phyloP scores from a whole-genome alignment of 2,888 invertebrate species.

The Oscheius sp. region DNA sequence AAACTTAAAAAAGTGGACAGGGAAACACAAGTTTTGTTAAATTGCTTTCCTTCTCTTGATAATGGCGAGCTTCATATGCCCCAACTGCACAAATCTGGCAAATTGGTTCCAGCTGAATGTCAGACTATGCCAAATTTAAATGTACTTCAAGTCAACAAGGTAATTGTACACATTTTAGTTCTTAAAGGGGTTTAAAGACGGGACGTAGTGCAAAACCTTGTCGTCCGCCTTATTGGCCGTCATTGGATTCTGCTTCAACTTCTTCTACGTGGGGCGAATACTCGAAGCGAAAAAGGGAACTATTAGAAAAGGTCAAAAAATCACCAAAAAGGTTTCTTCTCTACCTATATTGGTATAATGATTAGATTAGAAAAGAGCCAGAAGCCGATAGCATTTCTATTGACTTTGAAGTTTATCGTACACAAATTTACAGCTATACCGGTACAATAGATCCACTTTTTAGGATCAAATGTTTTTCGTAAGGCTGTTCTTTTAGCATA shows the following conservation, averaged over 20 bases:
- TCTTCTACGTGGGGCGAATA: constrained; percentile 3
- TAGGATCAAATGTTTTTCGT: constrained; percentile 10
- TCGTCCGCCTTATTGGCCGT: constrained; percentile 16
- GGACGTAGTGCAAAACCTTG: neutral
- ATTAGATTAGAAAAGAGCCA: neutral
- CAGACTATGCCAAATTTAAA: neutral
- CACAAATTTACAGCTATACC: constrained; percentile 5
- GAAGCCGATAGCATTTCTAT: neutral
- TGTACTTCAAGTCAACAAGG: neutral
- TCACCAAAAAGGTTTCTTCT: neutral
- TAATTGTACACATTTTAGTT: neutral
- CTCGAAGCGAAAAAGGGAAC: neutral
- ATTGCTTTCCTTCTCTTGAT: constrained; percentile 10
- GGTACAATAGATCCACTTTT: neutral
- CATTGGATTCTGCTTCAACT: neutral
- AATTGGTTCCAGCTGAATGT: constrained; percentile 3
- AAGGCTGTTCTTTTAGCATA: neutral
- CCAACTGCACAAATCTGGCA: neutral
- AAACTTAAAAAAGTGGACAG: neutral
- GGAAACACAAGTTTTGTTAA: no score
- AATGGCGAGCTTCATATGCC: constrained; percentile 13
- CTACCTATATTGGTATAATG: neutral
- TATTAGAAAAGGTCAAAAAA: neutral
- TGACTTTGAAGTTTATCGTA: constrained; percentile 21
- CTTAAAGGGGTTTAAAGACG: neutral